Conservation (phyloP, 2,888 invertebrate genomes). For the Drosophila macrospina region DNA sequence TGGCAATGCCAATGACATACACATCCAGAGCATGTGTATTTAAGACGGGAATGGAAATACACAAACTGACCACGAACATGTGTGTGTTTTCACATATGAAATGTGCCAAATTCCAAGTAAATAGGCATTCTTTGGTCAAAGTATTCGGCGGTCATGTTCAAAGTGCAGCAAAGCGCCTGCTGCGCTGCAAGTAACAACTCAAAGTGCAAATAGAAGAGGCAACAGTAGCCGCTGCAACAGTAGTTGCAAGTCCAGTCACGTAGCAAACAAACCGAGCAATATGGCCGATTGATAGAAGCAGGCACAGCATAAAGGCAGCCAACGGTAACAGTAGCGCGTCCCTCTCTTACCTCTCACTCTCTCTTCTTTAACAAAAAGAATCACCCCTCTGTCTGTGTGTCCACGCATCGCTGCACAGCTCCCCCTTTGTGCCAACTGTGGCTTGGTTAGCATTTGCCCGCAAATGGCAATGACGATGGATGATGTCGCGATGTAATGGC, state of each 20-base stretch:
- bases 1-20: conserved; percentile 17
- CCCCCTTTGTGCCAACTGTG: conserved; percentile 42
- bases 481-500: conserved; percentile 61
- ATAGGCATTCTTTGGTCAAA: conserved; percentile 41
- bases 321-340: conserved; percentile 58
- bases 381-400: conserved; percentile 39
- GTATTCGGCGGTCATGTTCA: conserved; percentile 58
- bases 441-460: conserved; percentile 69
- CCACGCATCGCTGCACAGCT: conserved; percentile 60
- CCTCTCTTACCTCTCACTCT: conserved; percentile 12
- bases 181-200: conserved; percentile 39
- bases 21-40: conserved; percentile 29
- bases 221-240: conserved; percentile 15
- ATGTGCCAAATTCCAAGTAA: conserved; percentile 55
- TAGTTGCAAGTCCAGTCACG: conserved; percentile 65
- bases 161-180: conserved; percentile 61
- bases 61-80: conserved; percentile 42
- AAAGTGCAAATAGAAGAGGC: conserved; percentile 40
- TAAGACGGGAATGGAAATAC: conserved; percentile 18
- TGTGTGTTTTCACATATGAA: conserved; percentile 49
- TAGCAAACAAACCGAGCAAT: conserved; percentile 59
- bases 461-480: conserved; percentile 71
- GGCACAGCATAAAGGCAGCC: conserved; percentile 39
- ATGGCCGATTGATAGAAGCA: conserved; percentile 67
- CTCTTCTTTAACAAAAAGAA: conserved; percentile 20